Percentiles rank a stretch among this genome's conserved stretches.
Conservation (phyloP, 2,797 vertebrate species). For the Megalops cyprinoides region DNA sequence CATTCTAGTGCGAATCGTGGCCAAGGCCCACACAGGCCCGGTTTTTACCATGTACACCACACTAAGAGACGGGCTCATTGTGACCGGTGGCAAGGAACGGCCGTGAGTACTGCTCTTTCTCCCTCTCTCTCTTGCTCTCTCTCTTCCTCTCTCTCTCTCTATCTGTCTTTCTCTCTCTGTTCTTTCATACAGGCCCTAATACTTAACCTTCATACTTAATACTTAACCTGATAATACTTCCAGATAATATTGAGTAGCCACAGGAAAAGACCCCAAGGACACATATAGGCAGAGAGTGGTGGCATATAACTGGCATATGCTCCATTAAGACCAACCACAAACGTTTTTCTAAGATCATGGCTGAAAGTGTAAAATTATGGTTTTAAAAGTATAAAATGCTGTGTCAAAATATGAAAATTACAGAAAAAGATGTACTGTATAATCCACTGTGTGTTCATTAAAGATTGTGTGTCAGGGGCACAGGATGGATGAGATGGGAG, state of each 20-base stretch:
- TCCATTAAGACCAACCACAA: not conserved
- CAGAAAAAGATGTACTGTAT: not conserved
- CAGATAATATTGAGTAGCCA: not conserved
- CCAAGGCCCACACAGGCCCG: slow-evolving; percentile 95
- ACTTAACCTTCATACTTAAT: too few species aligned
- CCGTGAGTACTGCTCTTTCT: slow-evolving; percentile 79
- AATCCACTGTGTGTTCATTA: not conserved
- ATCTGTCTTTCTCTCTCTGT: too few species aligned
- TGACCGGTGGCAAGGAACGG: slow-evolving; percentile 97
- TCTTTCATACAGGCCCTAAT: not conserved
- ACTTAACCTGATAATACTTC: too few species aligned
- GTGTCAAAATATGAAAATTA: not conserved
- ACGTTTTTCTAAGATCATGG: not conserved
- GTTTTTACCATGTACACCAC: slow-evolving; percentile 99
- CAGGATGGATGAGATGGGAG: slow-evolving; percentile 3
- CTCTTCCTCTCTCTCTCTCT: too few species aligned
- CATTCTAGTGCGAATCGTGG: slow-evolving; percentile 92
- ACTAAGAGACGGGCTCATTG: slow-evolving; percentile 92
- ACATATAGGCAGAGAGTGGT: too few species aligned
- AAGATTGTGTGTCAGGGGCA: not conserved
- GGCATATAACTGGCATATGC: too few species aligned
- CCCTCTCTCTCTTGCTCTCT: not conserved
- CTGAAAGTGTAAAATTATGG: too few species aligned
- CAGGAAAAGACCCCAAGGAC: too few species aligned
- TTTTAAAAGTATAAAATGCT: not conserved